Percentiles rank a stretch among this genome's conserved stretches.
These are phyloP conservation scores for Synergus japonicus DNA, from an alignment of 2,888 invertebrate genomes.

Conservation along the genomic window DNA sequence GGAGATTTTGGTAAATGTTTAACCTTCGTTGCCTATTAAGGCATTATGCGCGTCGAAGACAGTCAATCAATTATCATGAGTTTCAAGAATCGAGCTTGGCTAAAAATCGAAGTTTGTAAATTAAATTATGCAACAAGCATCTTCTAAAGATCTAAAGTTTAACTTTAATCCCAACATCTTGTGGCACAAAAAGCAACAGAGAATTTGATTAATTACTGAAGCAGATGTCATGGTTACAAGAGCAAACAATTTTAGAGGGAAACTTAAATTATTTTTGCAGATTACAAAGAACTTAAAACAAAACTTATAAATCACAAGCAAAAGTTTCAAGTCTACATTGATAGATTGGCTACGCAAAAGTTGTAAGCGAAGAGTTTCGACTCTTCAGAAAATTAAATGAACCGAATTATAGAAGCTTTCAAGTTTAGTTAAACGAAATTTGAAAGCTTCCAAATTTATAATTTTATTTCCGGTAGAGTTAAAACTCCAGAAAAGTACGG, in stretches of 20 bases:
- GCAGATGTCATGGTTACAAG: neutral
- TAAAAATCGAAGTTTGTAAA: conserved; percentile 21
- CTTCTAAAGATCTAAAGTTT: conserved; percentile 13
- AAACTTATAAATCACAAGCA: conserved; percentile 9
- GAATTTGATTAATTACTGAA: conserved; percentile 20
- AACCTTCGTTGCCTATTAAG: conserved; percentile 1
- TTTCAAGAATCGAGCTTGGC: conserved; percentile 1
- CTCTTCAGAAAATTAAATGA: neutral
- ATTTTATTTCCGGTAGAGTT: conserved; percentile 17
- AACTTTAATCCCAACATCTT: conserved; percentile 22
- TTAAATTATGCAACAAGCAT: conserved; percentile 10
- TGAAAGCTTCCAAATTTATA: conserved; percentile 5
- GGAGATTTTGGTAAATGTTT: conserved; percentile 12
- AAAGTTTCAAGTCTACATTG: conserved; percentile 22
- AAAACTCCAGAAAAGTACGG: conserved; percentile 17
- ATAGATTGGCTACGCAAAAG: conserved; percentile 23
- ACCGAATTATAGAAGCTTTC: neutral
- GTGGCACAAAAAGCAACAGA: conserved; percentile 9
- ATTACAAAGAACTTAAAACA: conserved; percentile 1
- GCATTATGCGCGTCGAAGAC: conserved; percentile 25
- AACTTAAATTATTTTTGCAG: conserved; percentile 11
- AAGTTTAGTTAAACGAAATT: neutral
- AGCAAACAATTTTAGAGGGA: conserved; percentile 8
- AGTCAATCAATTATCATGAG: conserved; percentile 24
- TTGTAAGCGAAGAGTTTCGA: conserved; percentile 6